These are phyloP conservation scores for Botia almorhae DNA, from an alignment of 2,797 vertebrate species.

Conservation along the genomic window DNA sequence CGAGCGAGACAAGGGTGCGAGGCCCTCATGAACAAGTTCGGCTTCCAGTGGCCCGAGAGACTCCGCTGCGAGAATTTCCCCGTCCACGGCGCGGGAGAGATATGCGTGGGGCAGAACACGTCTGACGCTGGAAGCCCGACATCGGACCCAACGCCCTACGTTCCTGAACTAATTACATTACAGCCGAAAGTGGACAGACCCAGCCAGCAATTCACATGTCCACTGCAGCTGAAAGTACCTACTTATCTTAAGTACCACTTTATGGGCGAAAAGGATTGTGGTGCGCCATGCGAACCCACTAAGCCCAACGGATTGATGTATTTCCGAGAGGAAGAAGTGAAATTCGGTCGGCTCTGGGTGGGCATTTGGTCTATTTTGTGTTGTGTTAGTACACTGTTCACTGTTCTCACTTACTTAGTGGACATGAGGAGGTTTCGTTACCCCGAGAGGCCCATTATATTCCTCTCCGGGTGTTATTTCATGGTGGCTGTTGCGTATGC, in stretches of 20 bases:
- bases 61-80: conserved; percentile 92
- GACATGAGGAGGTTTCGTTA: conserved; percentile 97
- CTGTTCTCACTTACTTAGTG: conserved; percentile 94
- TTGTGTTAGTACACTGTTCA: conserved; percentile 95
- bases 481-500: conserved; percentile 97
- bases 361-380: conserved; percentile 96
- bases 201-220: conserved; percentile 86
- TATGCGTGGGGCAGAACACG: conserved; percentile 94
- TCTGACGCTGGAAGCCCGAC: conserved; percentile 83
- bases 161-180: conserved; percentile 79
- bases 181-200: conserved; percentile 67
- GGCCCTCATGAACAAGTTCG: conserved; percentile 94
- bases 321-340: conserved; percentile 92
- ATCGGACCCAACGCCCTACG: conserved; percentile 80
- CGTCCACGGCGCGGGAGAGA: conserved; percentile 87
- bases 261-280: conserved; percentile 93
- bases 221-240: conserved; percentile 90
- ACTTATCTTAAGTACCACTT: conserved; percentile 93
- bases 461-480: conserved; percentile 95
- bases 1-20: conserved; percentile 90
- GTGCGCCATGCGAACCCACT: conserved; percentile 90
- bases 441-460: conserved; percentile 96
- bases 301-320: conserved; percentile 94
- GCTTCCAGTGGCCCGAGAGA: conserved; percentile 93
- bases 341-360: conserved; percentile 94